Evolutionary conservation across 2,113 vertebrate species (phyloP), one percentile per base, ranked within the genome.

Genomic region (Sapajus apella): DNA sequence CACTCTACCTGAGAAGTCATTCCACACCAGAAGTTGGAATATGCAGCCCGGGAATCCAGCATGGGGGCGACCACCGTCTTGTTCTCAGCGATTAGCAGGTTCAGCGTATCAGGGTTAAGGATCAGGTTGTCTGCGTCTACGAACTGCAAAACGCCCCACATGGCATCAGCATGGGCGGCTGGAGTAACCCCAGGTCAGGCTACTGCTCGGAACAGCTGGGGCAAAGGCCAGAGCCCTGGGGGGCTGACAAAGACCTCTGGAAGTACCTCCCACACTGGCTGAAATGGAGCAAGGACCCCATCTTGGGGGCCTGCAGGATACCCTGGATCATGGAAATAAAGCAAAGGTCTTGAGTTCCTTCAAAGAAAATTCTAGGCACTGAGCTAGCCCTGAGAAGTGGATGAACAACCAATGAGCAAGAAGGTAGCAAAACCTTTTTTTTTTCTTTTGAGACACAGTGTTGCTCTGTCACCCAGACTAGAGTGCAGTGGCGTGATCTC

Each of bases 1-100:
- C 12, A 3, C 21, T 50, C 37, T 52, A 73, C 99, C 99, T 99
- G 99, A 0, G 99, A 98, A 3, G 99, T 99, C 99, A 99, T 99
- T 37, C 99, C 99, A 93, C 99, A 99, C 99, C 99, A 99, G 98
- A 99, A 99, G 98, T 99, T 99, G 91, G 99, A 99, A 94, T 99
- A 99, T 0, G 99, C 99, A 0, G 99, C 99, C 4, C 99, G 98
- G 2, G 99, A 99, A 11, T 99, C 99, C 94, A 99, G 96, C 99
- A 99, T 99, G 0, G 99, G 99, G 0, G 99, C 99, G 6, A 99
- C 99, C 37, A 99, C 98, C 0, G 99, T 99, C 98, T 99, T 99
- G 96, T 99, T 99, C 98, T 99, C 99, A 0, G 98, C 98, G 6
- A 99, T 99, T 89, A 99, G 98, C 82, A 99, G 98, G 98, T 98